Base-by-base conservation (phyloP, 1,140 invertebrate genomes). In the Dysdera silvatica region DNA sequence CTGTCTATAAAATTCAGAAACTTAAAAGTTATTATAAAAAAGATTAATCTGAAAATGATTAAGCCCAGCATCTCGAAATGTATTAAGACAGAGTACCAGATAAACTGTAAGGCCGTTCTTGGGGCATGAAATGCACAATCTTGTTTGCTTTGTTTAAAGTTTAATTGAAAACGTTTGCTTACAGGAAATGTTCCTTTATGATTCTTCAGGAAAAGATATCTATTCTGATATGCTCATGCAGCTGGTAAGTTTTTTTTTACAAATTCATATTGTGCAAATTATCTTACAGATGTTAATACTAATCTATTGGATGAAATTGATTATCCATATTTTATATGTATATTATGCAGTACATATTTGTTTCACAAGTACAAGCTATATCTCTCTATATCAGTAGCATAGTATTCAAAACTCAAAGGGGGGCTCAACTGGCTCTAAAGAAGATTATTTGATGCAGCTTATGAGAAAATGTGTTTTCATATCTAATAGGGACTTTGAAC, bases 141-240 rank as follows among this genome's bases (percentile, higher is more conserved):
- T n/a, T n/a, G n/a, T n/a, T n/a, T n/a, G n/a, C n/a, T n/a, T n/a
- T n/a, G n/a, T n/a, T n/a, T n/a, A n/a, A n/a, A n/a, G n/a, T n/a
- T n/a, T n/a, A n/a, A n/a, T 40, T 31, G 16, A 54, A 18, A 23
- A 28, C 26, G 32, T 43, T 40, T 49, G 32, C 57, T 74, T 72
- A 26, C 65, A 78, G 76, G 80, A 81, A 70, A 48, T 82, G 14
- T 76, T 76, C 48, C 69, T 82, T 37, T 79, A 77, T 71, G 80
- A 82, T 69, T 81, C 75, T 35, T 74, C 80, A 53, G 79, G 80
- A 26, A 79, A 80, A 67, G 79, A 81, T 62, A 68, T 78, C 26
- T 81, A 80, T 70, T 69, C 70, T 43, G 76, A 80, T 29, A 61
- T 72, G 31, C 72, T 81, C n/a, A 66, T 69, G 31, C 76, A 76